Evolutionary conservation across 2,113 vertebrate genomes (phyloP).

Genomic region (Solenodon paradoxus): DNA sequence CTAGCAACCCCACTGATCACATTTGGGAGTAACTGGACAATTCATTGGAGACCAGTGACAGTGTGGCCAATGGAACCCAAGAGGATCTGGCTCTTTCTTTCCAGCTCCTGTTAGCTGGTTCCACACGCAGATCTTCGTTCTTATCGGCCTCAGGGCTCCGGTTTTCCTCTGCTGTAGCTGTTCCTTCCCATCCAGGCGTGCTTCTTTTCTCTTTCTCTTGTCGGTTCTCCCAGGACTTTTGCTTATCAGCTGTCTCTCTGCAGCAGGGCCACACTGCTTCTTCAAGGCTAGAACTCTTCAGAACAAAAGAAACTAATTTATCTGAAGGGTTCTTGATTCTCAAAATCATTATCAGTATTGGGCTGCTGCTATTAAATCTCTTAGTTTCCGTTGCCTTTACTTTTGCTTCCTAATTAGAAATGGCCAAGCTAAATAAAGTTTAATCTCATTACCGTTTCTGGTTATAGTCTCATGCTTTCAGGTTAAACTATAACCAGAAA

Average conservation of each 20-base stretch:
- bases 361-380: neutral
- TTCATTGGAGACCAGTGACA: neutral
- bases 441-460: neutral
- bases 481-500: neutral
- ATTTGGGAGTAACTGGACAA: neutral
- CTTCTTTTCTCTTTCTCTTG: neutral
- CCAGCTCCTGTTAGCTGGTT: neutral
- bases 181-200: neutral
- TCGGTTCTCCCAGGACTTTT: neutral
- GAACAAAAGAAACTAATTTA: neutral
- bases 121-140: neutral
- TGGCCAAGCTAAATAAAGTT: neutral
- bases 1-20: neutral
- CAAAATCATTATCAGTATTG: neutral
- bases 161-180: neutral
- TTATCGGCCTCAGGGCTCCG: neutral
- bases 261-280: neutral
- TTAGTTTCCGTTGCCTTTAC: neutral
- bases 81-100: neutral
- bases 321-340: neutral
- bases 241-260: neutral
- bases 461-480: neutral
- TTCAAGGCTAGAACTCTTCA: neutral
- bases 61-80: neutral
- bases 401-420: constrained; percentile 35